These are phyloP conservation scores for Xiphophorus maculatus DNA, from an alignment of 2,113 vertebrate genomes.

Conservation along the genomic window DNA sequence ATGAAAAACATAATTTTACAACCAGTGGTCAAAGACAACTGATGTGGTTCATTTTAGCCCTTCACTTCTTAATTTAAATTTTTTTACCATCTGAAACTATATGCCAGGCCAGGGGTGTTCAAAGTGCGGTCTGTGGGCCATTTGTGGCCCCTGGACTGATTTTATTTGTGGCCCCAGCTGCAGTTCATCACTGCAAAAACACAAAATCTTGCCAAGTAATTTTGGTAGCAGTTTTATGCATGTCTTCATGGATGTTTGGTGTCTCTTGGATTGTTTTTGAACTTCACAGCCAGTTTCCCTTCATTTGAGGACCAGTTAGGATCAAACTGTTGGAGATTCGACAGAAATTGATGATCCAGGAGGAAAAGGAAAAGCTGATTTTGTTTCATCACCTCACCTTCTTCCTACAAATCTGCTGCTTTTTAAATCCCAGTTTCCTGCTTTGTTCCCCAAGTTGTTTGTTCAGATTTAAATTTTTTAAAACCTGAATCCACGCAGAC, in stretches of 20 bases:
- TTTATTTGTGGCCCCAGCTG: too few relatives aligned
- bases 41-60: background rate
- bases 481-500: slow-evolving; percentile 13
- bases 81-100: background rate
- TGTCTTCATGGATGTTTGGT: background rate
- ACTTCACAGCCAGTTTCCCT: too few relatives aligned
- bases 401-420: background rate
- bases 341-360: background rate
- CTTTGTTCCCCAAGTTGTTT: background rate
- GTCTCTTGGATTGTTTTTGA: too few relatives aligned
- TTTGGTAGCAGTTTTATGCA: too few relatives aligned
- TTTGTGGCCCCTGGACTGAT: too few relatives aligned
- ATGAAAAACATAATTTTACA: background rate
- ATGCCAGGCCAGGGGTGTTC: too few relatives aligned
- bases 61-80: background rate
- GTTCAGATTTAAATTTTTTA: slow-evolving; percentile 17
- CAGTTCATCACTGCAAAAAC: too few relatives aligned
- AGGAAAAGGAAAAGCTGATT: too few relatives aligned
- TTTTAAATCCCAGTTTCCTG: background rate
- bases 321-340: too few relatives aligned
- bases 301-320: background rate
- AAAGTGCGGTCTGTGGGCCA: too few relatives aligned
- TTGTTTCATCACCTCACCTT: too few relatives aligned
- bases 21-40: background rate
- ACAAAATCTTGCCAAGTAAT: too few relatives aligned